Evolutionary conservation across 1,140 invertebrate genomes (phyloP), one percentile per base, ranked within the genome.

Genomic region (Bombus impatiens): DNA sequence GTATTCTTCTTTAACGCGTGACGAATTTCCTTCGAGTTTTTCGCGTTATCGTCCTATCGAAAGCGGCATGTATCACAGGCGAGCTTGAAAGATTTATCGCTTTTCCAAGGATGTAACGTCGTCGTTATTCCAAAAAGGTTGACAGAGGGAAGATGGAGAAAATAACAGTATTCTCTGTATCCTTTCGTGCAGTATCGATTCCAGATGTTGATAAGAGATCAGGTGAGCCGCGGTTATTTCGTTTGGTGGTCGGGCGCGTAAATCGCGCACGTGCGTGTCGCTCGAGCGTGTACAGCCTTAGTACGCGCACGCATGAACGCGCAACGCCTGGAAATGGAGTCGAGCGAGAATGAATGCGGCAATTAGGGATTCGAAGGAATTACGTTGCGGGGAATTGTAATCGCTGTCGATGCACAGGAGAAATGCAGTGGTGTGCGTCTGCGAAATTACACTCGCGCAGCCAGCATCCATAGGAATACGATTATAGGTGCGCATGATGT

Each of bases 161-260:
- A 37, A 62, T 57, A 32, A 2, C 67, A 78, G 70, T 28, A 84
- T 82, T 57, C 62, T 57, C 35, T 44, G 72, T 37, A 68, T 53
- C 47, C 78, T 84, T 86, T 84, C 44, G 84, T 47, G 35, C 59
- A 40, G 78, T 90, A 90, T 90, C 88, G 88, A 90, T 88, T 82
- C 81, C 76, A 65, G 40, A 62, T 28, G 74, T 68, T 32, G 84
- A 87, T 87, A 78, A 90, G 86, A 82, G 85, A 89, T 90, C 82
- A 76, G 85, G 86, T 85, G 86, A 75, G 87, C 78, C 85, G 76
- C 42, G 86, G 59, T 87, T 85, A 82, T 87, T 87, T 89, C 79
- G 82, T 87, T 68, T 68, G 32, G 25, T 71, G 62, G 70, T 40
- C 37, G 6, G 42, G 72, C 10, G 76, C 22, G 40, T 71, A 74